Base-by-base conservation (phyloP, 2,888 invertebrate species). In the Leucozona laternaria region DNA sequence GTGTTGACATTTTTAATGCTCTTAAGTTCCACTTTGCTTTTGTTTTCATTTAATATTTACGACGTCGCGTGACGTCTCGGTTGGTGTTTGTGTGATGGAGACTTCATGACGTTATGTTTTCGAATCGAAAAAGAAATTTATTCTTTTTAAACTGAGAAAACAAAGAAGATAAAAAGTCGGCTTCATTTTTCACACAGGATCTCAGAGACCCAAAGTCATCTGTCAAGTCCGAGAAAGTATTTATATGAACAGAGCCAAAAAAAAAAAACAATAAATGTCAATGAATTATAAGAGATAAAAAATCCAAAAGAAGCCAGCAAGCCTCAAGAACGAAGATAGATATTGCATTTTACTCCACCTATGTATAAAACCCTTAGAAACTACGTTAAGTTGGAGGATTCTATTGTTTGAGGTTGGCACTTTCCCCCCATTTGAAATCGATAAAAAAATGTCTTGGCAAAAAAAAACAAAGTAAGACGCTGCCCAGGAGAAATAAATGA, bases 141-240 rank as follows among this genome's bases (percentile, higher is more conserved):
- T 22, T 43, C 8, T 40, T 45, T n/a, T 20, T 4, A 28, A 20
- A 13, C 17, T 0, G 10, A 57, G 10, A 57, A 31, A 58, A 60
- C 13, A 60, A 48, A 64, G 37, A 53, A 78, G 79, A 78, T 55
- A 62, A 62, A 62, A 62, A 73, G 55, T 73, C 11, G 25, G 34
- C 4, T 31, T 66, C 70, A 83, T 83, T 79, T 83, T 75, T 83
- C 83, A 83, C 57, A 70, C 43, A 22, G 11, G 48, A 48, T 79
- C 79, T 79, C 28, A 55, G 28, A 60, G 83, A 83, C 40, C 50
- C 40, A 50, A 79, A 83, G 79, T 83, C 83, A 79, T 83, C 68
- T 75, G 83, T 83, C 83, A 83, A 64, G 83, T 62, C 79, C 37
- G 43, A 53, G 73, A 50, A 66, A 66, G 31, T 45, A 20, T 17